Base-by-base conservation (phyloP, 2,113 vertebrate species). In the Rhinogobius similis region DNA sequence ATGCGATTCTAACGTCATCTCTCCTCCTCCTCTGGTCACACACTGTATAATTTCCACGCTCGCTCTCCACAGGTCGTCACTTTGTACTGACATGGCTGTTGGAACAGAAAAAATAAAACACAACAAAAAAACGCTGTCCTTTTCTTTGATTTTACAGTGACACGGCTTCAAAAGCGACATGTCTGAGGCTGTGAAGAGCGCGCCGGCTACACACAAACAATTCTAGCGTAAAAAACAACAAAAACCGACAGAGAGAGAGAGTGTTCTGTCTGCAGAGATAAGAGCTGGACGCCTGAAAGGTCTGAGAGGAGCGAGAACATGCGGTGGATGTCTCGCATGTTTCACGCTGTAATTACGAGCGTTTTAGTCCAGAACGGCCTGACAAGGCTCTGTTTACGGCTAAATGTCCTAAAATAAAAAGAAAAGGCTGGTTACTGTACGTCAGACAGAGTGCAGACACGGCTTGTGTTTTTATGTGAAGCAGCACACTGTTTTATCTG, bases 281-380 rank as follows among this genome's bases (percentile, higher is more conserved):
- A 86, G 67, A 79, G 65, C 75, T 75, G 79, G 73, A 76, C 65
- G 85, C 85, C 78, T 82, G 78, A 80, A 79, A 81, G 72, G 13
- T 76, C 83, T 71, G 65, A 56, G 67, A 65, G 67, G 58, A 52
- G 70, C 26, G 68, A 68, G 63, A 58, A 70, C 82, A 73, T 81
- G 68, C 73, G 18, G 11, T n/a, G n/a, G n/a, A n/a, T n/a, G n/a
- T n/a, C n/a, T n/a, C n/a, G n/a, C n/a, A n/a, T n/a, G n/a, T 77
- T 85, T 77, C 76, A 61, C 68, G 71, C 72, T 84, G 76, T 76
- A 83, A 85, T 89, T 82, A 87, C 79, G 84, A 68, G 77, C 81
- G 70, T 74, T 70, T 76, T 86, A 79, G 73, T 79, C 75, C 66
- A 76, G 75, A 85, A 75, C 23, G 16, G 41, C 46, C 72, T 0